Evolutionary conservation across 2,113 vertebrate species (phyloP), one percentile per base, ranked within the genome.

Genomic region (Psilopogon haemacephalus): DNA sequence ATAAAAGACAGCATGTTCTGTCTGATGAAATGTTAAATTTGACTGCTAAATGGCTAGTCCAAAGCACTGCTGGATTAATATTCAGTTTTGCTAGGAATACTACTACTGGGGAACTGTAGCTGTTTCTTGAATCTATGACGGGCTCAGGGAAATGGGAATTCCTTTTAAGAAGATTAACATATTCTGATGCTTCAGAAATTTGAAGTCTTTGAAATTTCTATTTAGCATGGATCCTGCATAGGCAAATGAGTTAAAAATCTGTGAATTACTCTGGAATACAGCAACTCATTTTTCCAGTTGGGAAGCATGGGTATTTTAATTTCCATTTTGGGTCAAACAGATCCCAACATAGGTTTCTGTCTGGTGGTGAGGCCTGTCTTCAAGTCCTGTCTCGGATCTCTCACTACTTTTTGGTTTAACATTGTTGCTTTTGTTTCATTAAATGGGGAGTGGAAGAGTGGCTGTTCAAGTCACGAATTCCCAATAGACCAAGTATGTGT

Each of bases 11-110:
- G 35, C 35, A 0, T 65, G 40, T 87, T 90, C 71, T 94, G 38
- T 79, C 80, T 54, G 58, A 75, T 84, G 54, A 93, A 88, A 84
- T 90, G 60, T 88, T 88, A 86, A 62, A 62, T 93, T 80, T 7
- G 2, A 64, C 38, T 78, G 65, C 62, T 82, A 33, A 67, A 63
- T 2, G 17, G 44, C 37, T 70, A 65, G 9, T 32, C 42, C 44
- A 72, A 56, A 58, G 20, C 35, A 42, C 40, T 84, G 73, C 54
- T 87, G 72, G 38, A 56, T 78, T 78, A 78, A 78, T 84, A 72
- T 54, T 32, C 20, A 71, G 0, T 60, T 90, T 56, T 91, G 33
- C 40, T 44, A 30, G 60, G 58, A 90, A 40, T 84, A n/a, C 27
- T 71, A 4, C 32, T 89, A 72, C 62, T 84, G 48, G 35, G n/a